Base-by-base conservation (phyloP, 92 coral and sea anemone genomes). In the Isaurus tuberculatus region DNA sequence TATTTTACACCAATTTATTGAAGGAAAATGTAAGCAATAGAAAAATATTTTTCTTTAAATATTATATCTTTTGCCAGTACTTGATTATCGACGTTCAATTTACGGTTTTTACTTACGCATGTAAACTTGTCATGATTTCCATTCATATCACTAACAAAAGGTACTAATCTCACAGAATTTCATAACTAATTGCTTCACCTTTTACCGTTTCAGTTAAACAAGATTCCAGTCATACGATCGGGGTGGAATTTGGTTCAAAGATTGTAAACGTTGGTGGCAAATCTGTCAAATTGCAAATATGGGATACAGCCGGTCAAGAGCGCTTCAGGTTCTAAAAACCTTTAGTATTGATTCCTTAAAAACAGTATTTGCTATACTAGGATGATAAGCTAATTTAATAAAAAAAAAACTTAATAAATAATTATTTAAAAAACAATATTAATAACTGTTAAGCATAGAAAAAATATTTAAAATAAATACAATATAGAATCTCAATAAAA, bases 231-330 rank as follows among this genome's bases (percentile, higher is more conserved):
- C 99, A 97, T 55, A 97, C 99, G 14, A 97, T 97, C 74, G 99
- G 99, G 46, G 99, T 97, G n/a, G 99, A 97, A 80, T 97, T 97
- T 91, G 99, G 99, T 27, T 94, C 98, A 20, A 97, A 95, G 48
- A 87, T 97, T 1, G 89, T 97, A 16, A 97, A 97, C 85, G 99
- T 97, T 20, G 99, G 93, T 36, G 99, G 99, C 46, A 97, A 97
- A 88, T 90, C 99, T 11, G 99, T 97, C 14, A 97, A 97, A 61
- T 79, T 97, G 61, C 99, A 97, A 84, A 97, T 97, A 60, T 97
- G 99, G 99, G 99, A 97, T 55, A 97, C 99, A 11, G 99, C 99
- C 9, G 99, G 99, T 0, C 99, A 97, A 55, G 99, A 97, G 70
- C 91, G 99, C 14, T 97, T 97, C 86, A 94, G 99, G 99, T 77